Conservation (phyloP, 2,888 invertebrate species). For the Macaria liturata region DNA sequence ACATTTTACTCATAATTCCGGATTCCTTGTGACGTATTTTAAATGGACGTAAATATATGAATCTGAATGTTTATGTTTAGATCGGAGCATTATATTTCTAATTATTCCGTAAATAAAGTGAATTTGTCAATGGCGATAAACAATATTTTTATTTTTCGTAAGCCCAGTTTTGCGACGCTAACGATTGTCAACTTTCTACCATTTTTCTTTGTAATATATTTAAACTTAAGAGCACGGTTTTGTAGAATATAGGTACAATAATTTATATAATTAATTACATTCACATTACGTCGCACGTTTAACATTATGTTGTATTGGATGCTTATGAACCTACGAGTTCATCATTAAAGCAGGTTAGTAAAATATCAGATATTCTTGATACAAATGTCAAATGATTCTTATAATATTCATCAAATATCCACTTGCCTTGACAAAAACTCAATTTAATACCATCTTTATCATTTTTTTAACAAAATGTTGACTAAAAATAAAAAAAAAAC, state of each 20-base stretch:
- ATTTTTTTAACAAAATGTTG: too few species aligned
- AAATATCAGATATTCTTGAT: background rate
- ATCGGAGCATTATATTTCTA: constrained; percentile 72
- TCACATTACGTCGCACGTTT: constrained; percentile 17
- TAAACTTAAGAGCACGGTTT: constrained; percentile 9
- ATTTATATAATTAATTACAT: background rate
- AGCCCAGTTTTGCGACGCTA: constrained; percentile 68
- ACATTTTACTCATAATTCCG: constrained; percentile 67
- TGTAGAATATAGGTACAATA: background rate
- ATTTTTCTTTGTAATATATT: constrained; percentile 66
- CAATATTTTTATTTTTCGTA: constrained; percentile 53
- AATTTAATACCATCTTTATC: too few species aligned
- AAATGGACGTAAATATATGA: constrained; percentile 59
- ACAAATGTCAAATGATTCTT: background rate
- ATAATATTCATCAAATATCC: constrained; percentile 47
- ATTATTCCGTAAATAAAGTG: constrained; percentile 77
- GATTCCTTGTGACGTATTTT: constrained; percentile 62
- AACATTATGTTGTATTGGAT: background rate
- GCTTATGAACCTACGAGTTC: too few species aligned
- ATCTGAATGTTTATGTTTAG: constrained; percentile 78
- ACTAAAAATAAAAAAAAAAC: background rate
- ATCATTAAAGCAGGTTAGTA: constrained; percentile 31
- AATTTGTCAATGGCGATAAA: constrained; percentile 66
- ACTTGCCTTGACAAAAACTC: constrained; percentile 31
- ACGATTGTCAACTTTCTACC: constrained; percentile 62